phyloP scores from a whole-genome alignment of 2,797 vertebrate genomes.

The Xiphorhynchus erythropygius region DNA sequence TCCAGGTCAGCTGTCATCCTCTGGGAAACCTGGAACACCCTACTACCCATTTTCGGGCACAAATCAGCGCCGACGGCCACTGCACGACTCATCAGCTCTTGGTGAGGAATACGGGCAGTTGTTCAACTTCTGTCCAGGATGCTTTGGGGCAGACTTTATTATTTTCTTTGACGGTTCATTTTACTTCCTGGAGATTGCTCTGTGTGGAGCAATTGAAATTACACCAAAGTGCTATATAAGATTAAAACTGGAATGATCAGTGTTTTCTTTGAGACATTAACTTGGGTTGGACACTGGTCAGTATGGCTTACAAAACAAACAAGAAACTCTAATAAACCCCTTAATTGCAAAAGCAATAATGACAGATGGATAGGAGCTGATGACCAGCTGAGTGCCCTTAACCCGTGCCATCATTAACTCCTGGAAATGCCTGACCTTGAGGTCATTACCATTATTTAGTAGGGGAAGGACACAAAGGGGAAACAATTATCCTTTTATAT shows the following conservation, averaged over 20 bases:
- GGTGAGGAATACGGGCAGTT: constrained; percentile 76
- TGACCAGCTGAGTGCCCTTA: constrained; percentile 64
- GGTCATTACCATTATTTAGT: constrained; percentile 68
- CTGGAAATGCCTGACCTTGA: constrained; percentile 62
- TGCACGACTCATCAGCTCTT: constrained; percentile 85
- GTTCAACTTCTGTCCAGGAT: neutral
- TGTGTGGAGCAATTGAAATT: neutral
- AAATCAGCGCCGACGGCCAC: constrained; percentile 89
- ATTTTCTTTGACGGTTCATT: neutral
- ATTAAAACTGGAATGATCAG: neutral
- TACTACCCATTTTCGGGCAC: constrained; percentile 88
- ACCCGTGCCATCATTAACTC: constrained; percentile 65
- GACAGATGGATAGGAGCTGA: constrained; percentile 67
- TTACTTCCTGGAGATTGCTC: neutral
- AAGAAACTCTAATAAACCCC: constrained; percentile 48
- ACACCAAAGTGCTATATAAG: neutral
- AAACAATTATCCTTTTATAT: constrained; percentile 69
- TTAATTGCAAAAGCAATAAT: constrained; percentile 69
- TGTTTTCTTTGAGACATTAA: neutral
- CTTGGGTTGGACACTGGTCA: constrained; percentile 9
- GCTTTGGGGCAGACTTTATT: neutral
- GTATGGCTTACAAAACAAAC: constrained; percentile 46
- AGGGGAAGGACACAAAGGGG: constrained; percentile 48
- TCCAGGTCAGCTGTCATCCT: constrained; percentile 82
- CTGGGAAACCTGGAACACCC: constrained; percentile 86